These are phyloP conservation scores for Pyrocephalus nanus DNA, from an alignment of 2,797 vertebrate genomes.

Conservation along the genomic window DNA sequence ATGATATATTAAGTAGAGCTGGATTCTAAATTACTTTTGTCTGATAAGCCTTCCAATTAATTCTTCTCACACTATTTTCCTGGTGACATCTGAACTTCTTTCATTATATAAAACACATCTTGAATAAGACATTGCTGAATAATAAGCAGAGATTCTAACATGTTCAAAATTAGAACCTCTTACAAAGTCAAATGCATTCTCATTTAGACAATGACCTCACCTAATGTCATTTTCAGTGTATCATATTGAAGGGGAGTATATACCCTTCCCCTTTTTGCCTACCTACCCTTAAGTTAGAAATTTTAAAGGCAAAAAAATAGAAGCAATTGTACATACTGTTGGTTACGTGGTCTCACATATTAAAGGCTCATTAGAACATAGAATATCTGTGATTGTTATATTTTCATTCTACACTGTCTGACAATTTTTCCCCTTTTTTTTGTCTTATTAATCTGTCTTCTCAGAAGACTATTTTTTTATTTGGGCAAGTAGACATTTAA, in stretches of 20 bases:
- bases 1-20: constrained; percentile 85
- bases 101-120: constrained; percentile 84
- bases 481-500: constrained; percentile 24
- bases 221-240: constrained; percentile 71
- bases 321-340: background rate
- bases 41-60: constrained; percentile 92
- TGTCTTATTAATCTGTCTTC: background rate
- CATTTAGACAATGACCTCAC: constrained; percentile 76
- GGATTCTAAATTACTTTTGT: constrained; percentile 87
- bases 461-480: constrained; percentile 26
- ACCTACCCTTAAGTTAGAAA: constrained; percentile 33
- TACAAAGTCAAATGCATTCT: constrained; percentile 76
- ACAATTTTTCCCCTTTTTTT: background rate
- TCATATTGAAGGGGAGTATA: constrained; percentile 60
- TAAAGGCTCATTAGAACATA: constrained; percentile 18
- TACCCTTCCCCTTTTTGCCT: constrained; percentile 6
- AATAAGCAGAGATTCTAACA: constrained; percentile 77
- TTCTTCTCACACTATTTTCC: constrained; percentile 88
- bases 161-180: constrained; percentile 75
- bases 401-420: constrained; percentile 16
- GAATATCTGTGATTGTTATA: background rate
- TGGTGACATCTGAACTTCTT: constrained; percentile 84
- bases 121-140: constrained; percentile 79
- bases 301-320: constrained; percentile 19
- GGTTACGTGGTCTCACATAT: background rate